Conservation (phyloP, 2,797 vertebrate genomes). For the Cygnus olor region DNA sequence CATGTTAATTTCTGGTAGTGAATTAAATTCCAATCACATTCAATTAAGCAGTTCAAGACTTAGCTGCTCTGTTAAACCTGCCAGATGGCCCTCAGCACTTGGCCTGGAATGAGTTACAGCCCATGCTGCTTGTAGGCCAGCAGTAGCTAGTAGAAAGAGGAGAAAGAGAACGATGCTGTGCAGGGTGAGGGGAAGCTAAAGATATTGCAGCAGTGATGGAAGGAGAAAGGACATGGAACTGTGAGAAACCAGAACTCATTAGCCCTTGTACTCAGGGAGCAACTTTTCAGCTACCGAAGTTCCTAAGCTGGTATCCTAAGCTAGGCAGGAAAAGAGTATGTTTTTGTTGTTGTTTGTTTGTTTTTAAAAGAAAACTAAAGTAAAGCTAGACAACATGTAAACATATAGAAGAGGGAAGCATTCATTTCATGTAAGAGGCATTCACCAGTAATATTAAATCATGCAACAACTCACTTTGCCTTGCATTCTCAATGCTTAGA, state of each 20-base stretch:
- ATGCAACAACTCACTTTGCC: not conserved
- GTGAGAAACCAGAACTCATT: not conserved
- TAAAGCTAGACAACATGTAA: not conserved
- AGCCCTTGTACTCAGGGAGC: not conserved
- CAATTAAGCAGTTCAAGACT: not conserved
- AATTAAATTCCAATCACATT: not conserved
- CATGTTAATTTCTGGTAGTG: not conserved
- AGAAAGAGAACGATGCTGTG: rapidly evolving
- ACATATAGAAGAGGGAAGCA: not conserved
- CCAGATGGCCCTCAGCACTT: not conserved
- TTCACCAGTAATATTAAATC: not conserved
- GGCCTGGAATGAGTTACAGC: not conserved
- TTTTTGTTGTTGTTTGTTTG: not conserved
- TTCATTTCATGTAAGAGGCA: not conserved
- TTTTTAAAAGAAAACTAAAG: not conserved
- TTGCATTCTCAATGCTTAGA: not conserved
- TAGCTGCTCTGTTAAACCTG: not conserved
- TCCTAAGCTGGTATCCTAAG: not conserved
- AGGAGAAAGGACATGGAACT: not conserved
- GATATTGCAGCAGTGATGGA: not conserved
- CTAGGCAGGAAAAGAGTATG: not conserved
- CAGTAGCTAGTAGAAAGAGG: not conserved
- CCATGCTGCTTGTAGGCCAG: not conserved
- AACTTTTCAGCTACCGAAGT: not conserved
- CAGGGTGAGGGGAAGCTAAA: not conserved